Conservation (phyloP, 2,113 vertebrate genomes). For the Mormyrus iriodes region DNA sequence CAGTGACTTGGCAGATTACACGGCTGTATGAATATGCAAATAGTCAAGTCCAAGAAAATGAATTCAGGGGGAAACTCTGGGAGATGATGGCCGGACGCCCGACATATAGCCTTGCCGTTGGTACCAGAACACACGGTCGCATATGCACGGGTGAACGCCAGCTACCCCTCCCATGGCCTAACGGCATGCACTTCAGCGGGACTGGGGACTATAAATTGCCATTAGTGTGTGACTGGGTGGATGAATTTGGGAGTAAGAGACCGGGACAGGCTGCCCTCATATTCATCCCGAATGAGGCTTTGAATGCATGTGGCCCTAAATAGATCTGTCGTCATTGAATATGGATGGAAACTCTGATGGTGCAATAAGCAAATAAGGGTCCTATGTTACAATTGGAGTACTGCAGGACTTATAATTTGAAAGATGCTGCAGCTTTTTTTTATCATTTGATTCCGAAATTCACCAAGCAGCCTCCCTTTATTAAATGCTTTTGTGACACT, state of each 20-base stretch:
- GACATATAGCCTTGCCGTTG: background rate
- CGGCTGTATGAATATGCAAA: background rate
- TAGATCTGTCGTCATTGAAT: background rate
- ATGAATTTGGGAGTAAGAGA: background rate
- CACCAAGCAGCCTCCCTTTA: background rate
- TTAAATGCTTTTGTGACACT: background rate
- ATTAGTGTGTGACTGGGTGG: background rate
- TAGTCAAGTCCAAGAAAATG: background rate
- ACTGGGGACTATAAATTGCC: background rate
- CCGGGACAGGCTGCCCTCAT: background rate
- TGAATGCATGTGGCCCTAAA: background rate
- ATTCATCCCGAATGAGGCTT: background rate
- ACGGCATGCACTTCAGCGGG: background rate
- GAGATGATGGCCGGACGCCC: background rate
- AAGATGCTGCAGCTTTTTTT: background rate
- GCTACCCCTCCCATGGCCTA: background rate
- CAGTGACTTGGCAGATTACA: background rate
- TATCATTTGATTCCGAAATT: background rate
- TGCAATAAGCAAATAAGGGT: background rate
- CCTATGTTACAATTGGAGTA: background rate
- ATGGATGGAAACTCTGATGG: background rate
- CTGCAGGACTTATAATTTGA: background rate
- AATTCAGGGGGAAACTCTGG: background rate
- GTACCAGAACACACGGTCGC: background rate
- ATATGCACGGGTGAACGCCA: background rate